These are phyloP conservation scores for Tolypeutes matacus DNA, from an alignment of 2,797 vertebrate species.

Conservation along the genomic window DNA sequence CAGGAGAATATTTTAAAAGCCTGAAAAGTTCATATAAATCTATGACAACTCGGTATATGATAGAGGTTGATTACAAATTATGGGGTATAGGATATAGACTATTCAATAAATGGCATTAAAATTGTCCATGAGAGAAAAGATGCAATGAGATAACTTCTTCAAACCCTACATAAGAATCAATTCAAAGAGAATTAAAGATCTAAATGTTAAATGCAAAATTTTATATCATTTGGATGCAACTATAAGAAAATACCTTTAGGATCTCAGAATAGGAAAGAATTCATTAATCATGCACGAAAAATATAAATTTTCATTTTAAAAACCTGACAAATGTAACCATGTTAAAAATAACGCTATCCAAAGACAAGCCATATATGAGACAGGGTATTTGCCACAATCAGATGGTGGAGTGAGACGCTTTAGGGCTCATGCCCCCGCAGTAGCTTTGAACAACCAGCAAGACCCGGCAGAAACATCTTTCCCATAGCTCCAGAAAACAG, in stretches of 20 bases:
- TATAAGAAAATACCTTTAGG: constrained; percentile 30
- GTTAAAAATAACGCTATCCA: constrained; percentile 22
- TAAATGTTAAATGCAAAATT: constrained; percentile 53
- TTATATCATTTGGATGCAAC: constrained; percentile 28
- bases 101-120: constrained; percentile 27
- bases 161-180: not conserved
- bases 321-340: constrained; percentile 32
- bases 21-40: not conserved
- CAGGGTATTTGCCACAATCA: constrained; percentile 27
- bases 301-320: constrained; percentile 25
- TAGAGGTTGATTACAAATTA: constrained; percentile 17
- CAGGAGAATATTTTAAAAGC: constrained; percentile 17
- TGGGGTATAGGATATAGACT: not conserved
- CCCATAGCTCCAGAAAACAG: no score
- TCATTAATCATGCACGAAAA: constrained; percentile 29
- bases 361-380: constrained; percentile 1
- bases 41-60: not conserved
- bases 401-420: no score
- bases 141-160: constrained; percentile 27
- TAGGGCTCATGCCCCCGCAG: no score
- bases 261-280: constrained; percentile 23
- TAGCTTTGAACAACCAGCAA: no score
- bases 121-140: constrained; percentile 21
- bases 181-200: constrained; percentile 59
- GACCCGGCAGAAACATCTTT: no score